Evolutionary conservation across 2,797 vertebrate genomes (phyloP), one percentile per base, ranked within the genome.

Genomic region (Oreortyx pictus): DNA sequence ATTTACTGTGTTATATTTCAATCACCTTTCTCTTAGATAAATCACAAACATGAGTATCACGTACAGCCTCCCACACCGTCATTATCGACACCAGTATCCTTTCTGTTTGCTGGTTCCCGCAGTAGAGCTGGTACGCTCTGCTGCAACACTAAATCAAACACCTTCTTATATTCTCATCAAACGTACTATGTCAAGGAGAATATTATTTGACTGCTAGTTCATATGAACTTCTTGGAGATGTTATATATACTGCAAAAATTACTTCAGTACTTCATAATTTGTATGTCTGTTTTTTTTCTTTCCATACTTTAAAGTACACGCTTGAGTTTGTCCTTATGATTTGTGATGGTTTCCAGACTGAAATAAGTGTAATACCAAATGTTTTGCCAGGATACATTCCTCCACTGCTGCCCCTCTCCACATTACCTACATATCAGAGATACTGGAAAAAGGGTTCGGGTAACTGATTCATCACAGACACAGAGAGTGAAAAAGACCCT

Each of bases 21-120:
- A 46, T 64, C 27, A 66, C 19, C 91, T 88, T 83, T 62, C 79
- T 88, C 44, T 71, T 78, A 92, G 88, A 76, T 77, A 92, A 80
- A 92, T 90, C 94, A 66, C 76, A 91, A 85, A 89, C 89, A 90
- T 78, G 49, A 79, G 81, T 86, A 92, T 70, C 90, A 90, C 54
- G 92, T 52, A 82, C 43, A 87, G 15, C 66, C 91, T 82, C 93
- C 84, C 70, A 96, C 89, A 87, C n/a, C 44, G 83, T 70, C 79
- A 85, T 91, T 70, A 94, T 70, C 68, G 71, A 68, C 59, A 75
- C 9, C 74, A 81, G 39, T 60, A 89, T 73, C 79, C 89, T 82
- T 90, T 92, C 66, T 92, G 82, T 82, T 62, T 50, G 46, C 62
- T 7, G 37, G 74, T 80, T 77, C 31, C 68, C 57, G 68, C 70